Evolutionary conservation across 2,113 vertebrate species (phyloP).

Genomic region (Toxotes jaculatrix): DNA sequence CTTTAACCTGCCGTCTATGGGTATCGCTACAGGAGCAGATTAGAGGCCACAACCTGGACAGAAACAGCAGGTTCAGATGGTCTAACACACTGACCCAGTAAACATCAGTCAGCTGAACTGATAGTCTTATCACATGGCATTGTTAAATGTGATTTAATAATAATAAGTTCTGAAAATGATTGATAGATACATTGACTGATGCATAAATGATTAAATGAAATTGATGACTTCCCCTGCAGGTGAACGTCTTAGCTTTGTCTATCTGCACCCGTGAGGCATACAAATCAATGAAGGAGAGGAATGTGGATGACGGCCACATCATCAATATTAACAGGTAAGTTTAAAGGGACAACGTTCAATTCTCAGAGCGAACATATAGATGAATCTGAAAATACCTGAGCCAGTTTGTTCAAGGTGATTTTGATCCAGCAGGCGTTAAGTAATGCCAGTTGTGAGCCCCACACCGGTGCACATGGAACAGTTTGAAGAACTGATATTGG

Average conservation of each 20-base stretch:
- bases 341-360: not conserved
- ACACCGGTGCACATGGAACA: not conserved
- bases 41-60: conserved; percentile 51
- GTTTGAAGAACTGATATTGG: not conserved
- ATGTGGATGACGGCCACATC: conserved; percentile 94
- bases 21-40: conserved; percentile 54
- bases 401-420: conserved; percentile 24
- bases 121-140: not conserved
- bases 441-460: conserved; percentile 15
- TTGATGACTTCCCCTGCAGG: conserved; percentile 77
- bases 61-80: conserved; percentile 51
- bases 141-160: not conserved
- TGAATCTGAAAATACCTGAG: not conserved
- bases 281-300: conserved; percentile 95
- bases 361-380: conserved; percentile 10
- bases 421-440: conserved; percentile 7
- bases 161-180: not conserved
- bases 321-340: conserved; percentile 97
- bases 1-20: conserved; percentile 68
- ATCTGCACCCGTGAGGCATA: conserved; percentile 96
- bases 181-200: not conserved
- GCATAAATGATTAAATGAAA: not conserved
- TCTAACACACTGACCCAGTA: conserved; percentile 41
- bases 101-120: conserved; percentile 13
- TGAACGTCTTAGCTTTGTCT: conserved; percentile 94